These are phyloP conservation scores for Fregata magnificens DNA, from an alignment of 2,113 vertebrate species.

Conservation along the genomic window DNA sequence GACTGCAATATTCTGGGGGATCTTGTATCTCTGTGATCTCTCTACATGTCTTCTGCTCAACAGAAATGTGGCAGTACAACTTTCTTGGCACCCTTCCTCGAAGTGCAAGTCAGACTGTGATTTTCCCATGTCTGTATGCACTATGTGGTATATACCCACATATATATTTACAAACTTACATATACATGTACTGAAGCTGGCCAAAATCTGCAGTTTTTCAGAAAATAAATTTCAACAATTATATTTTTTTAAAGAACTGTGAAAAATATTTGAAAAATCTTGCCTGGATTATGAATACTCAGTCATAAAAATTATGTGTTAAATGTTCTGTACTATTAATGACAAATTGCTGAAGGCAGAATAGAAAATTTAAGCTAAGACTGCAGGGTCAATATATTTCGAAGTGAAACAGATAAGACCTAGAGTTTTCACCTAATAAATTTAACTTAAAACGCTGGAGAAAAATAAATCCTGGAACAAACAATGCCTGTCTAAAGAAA, in stretches of 20 bases:
- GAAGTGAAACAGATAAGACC: background rate
- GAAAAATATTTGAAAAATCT: background rate
- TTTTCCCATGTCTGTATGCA: background rate
- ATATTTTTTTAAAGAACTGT: background rate
- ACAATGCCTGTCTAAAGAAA: background rate
- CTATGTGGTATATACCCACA: background rate
- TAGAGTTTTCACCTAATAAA: background rate
- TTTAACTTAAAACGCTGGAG: background rate
- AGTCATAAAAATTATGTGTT: background rate
- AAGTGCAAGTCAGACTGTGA: background rate
- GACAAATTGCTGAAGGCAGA: background rate
- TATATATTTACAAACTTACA: background rate
- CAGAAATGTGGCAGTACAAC: background rate
- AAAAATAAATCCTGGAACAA: background rate
- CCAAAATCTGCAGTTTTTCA: background rate
- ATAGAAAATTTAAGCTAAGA: background rate
- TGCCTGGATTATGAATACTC: background rate
- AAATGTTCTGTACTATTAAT: background rate
- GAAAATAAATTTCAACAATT: background rate
- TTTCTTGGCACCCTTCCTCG: rapidly evolving
- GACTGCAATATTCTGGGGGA: background rate
- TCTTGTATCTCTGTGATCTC: background rate
- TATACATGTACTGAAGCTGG: background rate
- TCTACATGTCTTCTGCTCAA: background rate
- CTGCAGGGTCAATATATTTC: background rate